Conservation (phyloP, 1,140 invertebrate species). For the Caenorhabditis remanei region DNA sequence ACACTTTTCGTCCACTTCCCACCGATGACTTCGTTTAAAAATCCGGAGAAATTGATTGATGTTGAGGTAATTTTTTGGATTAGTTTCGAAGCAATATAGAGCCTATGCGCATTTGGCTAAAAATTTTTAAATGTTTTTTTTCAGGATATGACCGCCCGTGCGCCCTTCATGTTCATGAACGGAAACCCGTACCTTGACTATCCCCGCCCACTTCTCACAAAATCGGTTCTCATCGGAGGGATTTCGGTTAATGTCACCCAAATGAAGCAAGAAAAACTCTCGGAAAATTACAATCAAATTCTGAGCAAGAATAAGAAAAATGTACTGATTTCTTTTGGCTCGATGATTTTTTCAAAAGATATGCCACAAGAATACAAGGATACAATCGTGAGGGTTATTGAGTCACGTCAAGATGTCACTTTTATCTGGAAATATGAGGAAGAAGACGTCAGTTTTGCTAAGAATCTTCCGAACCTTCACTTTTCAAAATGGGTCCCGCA, state of each 20-base stretch:
- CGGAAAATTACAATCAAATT: conserved; percentile 54
- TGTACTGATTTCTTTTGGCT: conserved; percentile 68
- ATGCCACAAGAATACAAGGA: conserved; percentile 61
- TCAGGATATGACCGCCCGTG: conserved; percentile 55
- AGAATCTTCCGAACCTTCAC: conserved; percentile 58
- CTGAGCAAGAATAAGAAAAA: conserved; percentile 50
- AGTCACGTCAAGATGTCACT: conserved; percentile 54
- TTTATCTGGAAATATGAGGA: conserved; percentile 69
- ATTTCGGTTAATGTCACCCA: conserved; percentile 52
- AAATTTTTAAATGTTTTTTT: neutral
- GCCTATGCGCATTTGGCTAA: too few relatives aligned
- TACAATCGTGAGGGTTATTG: conserved; percentile 31
- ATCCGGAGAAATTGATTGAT: neutral
- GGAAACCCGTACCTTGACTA: conserved; percentile 61
- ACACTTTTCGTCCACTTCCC: neutral
- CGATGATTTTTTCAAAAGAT: conserved; percentile 61
- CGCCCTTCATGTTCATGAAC: conserved; percentile 60
- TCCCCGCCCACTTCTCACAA: conserved; percentile 57
- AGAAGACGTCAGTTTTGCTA: conserved; percentile 44
- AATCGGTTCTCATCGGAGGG: conserved; percentile 63
- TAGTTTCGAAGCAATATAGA: too few relatives aligned
- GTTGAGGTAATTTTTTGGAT: neutral
- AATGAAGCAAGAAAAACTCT: conserved; percentile 17
- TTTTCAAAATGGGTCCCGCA: conserved; percentile 66
- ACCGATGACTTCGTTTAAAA: neutral